Base-by-base conservation (phyloP, 2,113 vertebrate genomes). In the Camelus dromedarius region DNA sequence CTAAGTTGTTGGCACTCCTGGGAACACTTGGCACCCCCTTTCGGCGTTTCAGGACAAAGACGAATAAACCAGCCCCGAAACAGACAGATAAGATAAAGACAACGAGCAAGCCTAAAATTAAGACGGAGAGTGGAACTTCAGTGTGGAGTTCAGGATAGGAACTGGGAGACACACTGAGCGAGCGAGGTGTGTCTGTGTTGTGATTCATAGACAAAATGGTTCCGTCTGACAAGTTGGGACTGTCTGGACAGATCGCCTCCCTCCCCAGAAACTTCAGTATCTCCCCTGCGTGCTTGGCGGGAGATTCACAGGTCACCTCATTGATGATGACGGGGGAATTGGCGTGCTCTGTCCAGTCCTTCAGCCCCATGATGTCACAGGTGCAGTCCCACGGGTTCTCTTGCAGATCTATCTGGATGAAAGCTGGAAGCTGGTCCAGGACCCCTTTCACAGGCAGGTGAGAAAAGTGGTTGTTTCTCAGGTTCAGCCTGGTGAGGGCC, bases 381-480 rank as follows among this genome's bases (percentile, higher is more conserved):
- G 99, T 99, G 98, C 99, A 99, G 98, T 99, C 99, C 99, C 99
- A 99, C 0, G 99, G 99, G 96, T 99, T 99, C 97, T 99, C 99
- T 94, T 99, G 99, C 20, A 99, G 99, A 97, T 99, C 99, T 13
- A 99, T 99, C 98, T 99, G 99, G 96, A 99, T 99, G n/a, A 99
- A 99, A 12, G 99, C 99, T 0, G 99, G 99, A 5, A 99, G 99
- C 98, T 99, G 99, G 96, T 99, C 99, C n/a, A 99, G 98, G n/a
- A 99, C 99, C 1, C 99, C 99, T 84, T 98, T 98, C 48, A 99
- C 99, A 0, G 99, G 99, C 94, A 99, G 97, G 79, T 99, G 98
- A 0, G 99, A 99, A 98, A 99, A 99, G 89, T 99, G 99, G 89
- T 99, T 99, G 98, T 99, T 99, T 90, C 99, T 98, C 87, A 99